Evolutionary conservation across 2,113 vertebrate species (phyloP), one percentile per base, ranked within the genome.

Genomic region (Polyodon spathula): DNA sequence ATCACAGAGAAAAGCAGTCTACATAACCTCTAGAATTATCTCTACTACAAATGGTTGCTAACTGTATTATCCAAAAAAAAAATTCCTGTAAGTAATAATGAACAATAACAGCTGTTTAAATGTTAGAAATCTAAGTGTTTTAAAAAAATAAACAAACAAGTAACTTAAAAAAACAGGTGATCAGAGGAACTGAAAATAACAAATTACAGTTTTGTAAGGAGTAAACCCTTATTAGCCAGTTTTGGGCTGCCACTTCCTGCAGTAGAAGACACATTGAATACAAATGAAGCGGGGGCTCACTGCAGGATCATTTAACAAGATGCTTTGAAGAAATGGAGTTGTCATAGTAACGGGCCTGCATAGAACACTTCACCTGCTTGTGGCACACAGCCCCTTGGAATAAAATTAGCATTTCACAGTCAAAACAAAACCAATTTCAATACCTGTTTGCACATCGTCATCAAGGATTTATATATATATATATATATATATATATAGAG

Each of bases 271-370:
- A 8, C 41, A 7, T 40, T 55, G 53, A 46, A 48, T 56, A 27
- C 53, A 46, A 27, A 63, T 48, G 54, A 55, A 46, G 59, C 63
- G 6, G 7, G 1, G 38, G 15, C 61, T 75, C 65, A 43, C 62
- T 1, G 41, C 67, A 63, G 68, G 68, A 68, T 40, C 71, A 60
- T 70, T 54, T 40, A 60, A 2, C 64, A 17, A 58, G 67, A 66
- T 65, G 65, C 54, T 64, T 54, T 40, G 37, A 68, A 60, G 46
- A 67, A 63, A 27, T 0, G 0, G 60, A 58, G 85, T 79, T 80
- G 72, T 69, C 74, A 81, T 67, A 72, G 85, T 69, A 87, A 81
- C 81, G 63, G 50, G 39, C 10, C 54, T 40, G 37, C 38, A 52
- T 6, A 56, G 62, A 43, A 17, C 40, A 37, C 14, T 40, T 61